Conservation (phyloP, 2,113 vertebrate genomes). For the Motacilla tschutschensis region DNA sequence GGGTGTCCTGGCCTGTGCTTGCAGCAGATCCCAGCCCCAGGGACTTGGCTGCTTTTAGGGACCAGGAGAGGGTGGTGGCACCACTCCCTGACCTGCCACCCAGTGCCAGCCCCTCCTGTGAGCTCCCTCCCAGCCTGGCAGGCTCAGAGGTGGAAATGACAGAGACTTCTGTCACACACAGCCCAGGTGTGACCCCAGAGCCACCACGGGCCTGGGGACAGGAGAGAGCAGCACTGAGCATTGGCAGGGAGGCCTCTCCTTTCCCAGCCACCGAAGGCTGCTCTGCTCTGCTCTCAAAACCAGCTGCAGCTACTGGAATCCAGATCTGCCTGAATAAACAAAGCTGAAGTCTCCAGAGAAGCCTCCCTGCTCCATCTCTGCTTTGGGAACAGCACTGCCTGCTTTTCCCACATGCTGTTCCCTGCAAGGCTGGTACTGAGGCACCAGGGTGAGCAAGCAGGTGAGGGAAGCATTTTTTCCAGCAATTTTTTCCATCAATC, state of each 20-base stretch:
- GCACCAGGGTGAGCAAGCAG: background rate
- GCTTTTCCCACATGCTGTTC: slow-evolving; percentile 29
- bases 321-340: slow-evolving; percentile 32
- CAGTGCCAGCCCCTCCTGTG: background rate
- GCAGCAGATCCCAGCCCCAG: background rate
- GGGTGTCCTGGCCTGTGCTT: background rate
- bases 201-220: background rate
- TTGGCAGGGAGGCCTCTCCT: background rate
- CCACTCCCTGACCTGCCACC: fast-evolving
- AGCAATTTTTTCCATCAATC: too few species aligned
- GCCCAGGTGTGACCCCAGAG: background rate
- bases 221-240: background rate
- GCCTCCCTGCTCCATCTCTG: slow-evolving; percentile 5
- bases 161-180: background rate
- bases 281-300: background rate
- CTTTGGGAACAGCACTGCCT: slow-evolving; percentile 20
- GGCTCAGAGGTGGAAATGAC: background rate
- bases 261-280: background rate
- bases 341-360: slow-evolving; percentile 34
- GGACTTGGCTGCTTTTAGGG: background rate
- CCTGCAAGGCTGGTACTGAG: background rate
- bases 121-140: background rate
- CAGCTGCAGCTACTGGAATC: slow-evolving; percentile 28
- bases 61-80: background rate
- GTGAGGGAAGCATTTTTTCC: background rate